These are phyloP conservation scores for Sparidentex hasta DNA, from an alignment of 2,797 vertebrate species.

Conservation along the genomic window DNA sequence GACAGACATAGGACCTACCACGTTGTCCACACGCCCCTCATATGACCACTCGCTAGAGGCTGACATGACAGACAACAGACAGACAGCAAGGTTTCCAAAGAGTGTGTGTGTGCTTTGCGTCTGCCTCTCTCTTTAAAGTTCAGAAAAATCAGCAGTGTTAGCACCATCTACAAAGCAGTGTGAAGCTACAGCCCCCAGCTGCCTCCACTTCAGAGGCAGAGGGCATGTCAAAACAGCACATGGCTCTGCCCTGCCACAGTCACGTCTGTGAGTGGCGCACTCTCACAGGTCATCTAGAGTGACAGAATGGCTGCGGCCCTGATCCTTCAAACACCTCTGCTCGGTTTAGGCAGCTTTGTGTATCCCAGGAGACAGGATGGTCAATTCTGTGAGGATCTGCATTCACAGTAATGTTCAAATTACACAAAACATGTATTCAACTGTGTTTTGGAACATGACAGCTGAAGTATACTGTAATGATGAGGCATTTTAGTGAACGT, in stretches of 20 bases:
- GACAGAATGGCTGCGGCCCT: constrained; percentile 32
- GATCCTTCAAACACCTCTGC: constrained; percentile 6
- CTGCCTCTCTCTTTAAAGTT: constrained; percentile 41
- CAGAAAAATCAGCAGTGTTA: constrained; percentile 21
- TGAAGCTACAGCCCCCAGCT: constrained; percentile 74
- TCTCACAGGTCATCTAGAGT: constrained; percentile 57
- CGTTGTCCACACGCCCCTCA: constrained; percentile 38
- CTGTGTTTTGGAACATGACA: constrained; percentile 9
- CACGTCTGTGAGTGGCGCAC: constrained; percentile 45
- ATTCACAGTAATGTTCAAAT: constrained; percentile 7
- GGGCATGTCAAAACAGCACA: constrained; percentile 71
- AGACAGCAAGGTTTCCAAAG: constrained; percentile 22
- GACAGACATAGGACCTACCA: constrained; percentile 65
- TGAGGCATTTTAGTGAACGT: constrained; percentile 7
- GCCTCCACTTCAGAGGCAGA: constrained; percentile 62
- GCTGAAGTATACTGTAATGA: background rate
- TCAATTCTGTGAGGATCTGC: background rate
- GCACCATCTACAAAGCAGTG: constrained; percentile 48
- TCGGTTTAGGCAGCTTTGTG: background rate
- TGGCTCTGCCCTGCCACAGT: constrained; percentile 47
- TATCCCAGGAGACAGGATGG: background rate
- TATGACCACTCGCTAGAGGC: constrained; percentile 38
- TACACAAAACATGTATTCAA: background rate
- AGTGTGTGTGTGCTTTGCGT: constrained; percentile 14
- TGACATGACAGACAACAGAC: constrained; percentile 66